These are phyloP conservation scores for Poecilia velifera DNA, from an alignment of 2,797 vertebrate genomes.

Conservation along the genomic window DNA sequence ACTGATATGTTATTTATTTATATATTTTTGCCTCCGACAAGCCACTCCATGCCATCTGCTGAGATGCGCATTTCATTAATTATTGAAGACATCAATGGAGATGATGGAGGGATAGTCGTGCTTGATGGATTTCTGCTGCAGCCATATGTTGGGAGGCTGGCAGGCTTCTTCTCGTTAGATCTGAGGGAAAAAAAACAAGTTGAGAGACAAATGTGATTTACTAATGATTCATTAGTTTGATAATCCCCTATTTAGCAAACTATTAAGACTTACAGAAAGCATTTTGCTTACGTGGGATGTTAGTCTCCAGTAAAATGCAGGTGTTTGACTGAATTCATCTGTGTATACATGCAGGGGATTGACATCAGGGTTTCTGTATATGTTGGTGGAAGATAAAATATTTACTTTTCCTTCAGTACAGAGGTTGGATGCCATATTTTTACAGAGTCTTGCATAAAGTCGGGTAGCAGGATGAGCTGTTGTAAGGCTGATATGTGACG, in stretches of 20 bases:
- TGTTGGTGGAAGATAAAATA: neutral
- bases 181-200: constrained; percentile 5
- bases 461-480: neutral
- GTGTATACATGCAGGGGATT: neutral
- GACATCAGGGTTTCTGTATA: neutral
- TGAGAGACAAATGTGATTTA: constrained; percentile 15
- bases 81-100: constrained; percentile 63
- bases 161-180: constrained; percentile 34
- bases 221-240: constrained; percentile 19
- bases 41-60: constrained; percentile 64
- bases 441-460: neutral
- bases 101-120: constrained; percentile 28
- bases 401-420: neutral
- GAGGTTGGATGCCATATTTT: neutral
- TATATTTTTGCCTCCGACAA: constrained; percentile 36
- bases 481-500: neutral
- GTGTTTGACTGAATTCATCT: constrained; percentile 13
- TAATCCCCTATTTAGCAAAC: constrained; percentile 15
- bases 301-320: neutral
- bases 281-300: neutral
- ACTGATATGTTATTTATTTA: constrained; percentile 6
- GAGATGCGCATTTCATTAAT: constrained; percentile 61
- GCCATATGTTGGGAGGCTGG: constrained; percentile 64
- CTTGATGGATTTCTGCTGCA: constrained; percentile 40
- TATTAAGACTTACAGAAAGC: constrained; percentile 12